Evolutionary conservation across 2,113 vertebrate species (phyloP).

Genomic region (Centropus bengalensis): DNA sequence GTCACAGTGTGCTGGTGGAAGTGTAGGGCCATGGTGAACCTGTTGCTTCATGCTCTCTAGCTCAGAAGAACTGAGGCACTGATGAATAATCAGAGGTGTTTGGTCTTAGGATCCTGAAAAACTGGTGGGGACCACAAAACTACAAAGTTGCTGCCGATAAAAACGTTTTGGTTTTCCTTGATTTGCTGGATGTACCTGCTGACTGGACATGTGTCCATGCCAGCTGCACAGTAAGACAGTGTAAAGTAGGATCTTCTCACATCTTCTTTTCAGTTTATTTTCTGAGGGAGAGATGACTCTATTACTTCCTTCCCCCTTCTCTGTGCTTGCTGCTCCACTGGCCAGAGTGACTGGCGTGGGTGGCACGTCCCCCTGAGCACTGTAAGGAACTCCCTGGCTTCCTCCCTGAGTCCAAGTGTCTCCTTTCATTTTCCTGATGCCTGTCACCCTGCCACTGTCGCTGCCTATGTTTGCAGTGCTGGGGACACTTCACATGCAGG

Average conservation of each 20-base stretch:
- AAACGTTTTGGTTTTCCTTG: neutral
- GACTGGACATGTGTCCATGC: rapidly evolving
- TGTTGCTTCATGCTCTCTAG: neutral
- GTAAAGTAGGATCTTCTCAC: neutral
- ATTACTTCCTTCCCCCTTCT: neutral
- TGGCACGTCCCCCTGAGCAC: neutral
- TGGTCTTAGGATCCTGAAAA: neutral
- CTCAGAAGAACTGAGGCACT: neutral
- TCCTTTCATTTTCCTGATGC: constrained; percentile 41
- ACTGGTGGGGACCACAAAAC: neutral
- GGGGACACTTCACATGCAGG: neutral
- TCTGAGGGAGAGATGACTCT: neutral
- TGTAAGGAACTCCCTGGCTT: constrained; percentile 23
- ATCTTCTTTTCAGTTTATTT: neutral
- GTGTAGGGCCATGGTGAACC: rapidly evolving
- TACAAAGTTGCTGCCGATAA: neutral
- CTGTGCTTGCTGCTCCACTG: neutral
- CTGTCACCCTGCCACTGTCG: constrained; percentile 18
- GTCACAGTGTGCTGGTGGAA: neutral
- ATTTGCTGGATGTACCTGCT: neutral
- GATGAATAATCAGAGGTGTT: neutral
- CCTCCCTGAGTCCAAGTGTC: neutral
- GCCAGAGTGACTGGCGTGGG: neutral
- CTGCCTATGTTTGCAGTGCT: neutral
- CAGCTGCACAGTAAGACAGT: neutral